Evolutionary conservation across 2,113 vertebrate species (phyloP).

Genomic region (Tor tambroides): DNA sequence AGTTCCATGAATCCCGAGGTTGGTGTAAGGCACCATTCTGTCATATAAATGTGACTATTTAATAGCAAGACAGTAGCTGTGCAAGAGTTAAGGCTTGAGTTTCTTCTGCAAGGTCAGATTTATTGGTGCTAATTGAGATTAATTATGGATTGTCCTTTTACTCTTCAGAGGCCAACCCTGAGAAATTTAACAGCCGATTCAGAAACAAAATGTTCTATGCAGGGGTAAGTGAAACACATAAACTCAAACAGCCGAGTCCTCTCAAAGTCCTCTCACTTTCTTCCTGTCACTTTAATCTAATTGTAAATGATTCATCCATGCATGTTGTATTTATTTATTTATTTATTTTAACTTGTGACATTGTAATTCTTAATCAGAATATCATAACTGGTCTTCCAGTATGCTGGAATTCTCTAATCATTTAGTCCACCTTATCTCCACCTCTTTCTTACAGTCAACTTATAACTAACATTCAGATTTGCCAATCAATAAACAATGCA

Average conservation of each 20-base stretch:
- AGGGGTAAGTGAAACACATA: constrained; percentile 81
- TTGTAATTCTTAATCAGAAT: neutral
- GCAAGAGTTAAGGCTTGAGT: neutral
- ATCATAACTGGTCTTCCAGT: neutral
- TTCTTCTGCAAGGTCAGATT: neutral
- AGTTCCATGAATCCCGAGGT: constrained; percentile 97
- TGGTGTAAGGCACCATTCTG: constrained; percentile 14
- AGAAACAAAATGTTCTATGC: constrained; percentile 98
- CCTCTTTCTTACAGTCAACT: neutral
- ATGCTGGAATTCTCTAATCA: neutral
- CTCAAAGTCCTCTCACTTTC: neutral
- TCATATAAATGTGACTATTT: neutral
- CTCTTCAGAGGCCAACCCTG: constrained; percentile 90
- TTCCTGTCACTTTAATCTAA: neutral
- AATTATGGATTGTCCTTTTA: constrained; percentile 1
- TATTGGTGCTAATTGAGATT: constrained; percentile 31
- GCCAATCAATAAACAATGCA: neutral
- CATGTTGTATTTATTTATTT: neutral
- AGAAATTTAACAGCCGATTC: constrained; percentile 97
- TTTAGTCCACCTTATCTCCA: neutral
- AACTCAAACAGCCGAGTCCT: constrained; percentile 11
- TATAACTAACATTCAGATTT: neutral
- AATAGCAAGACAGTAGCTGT: neutral
- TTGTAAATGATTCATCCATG: neutral
- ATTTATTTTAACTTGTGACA: neutral